Conservation (phyloP, 1,140 invertebrate species). For the Eufriesea mexicana region DNA sequence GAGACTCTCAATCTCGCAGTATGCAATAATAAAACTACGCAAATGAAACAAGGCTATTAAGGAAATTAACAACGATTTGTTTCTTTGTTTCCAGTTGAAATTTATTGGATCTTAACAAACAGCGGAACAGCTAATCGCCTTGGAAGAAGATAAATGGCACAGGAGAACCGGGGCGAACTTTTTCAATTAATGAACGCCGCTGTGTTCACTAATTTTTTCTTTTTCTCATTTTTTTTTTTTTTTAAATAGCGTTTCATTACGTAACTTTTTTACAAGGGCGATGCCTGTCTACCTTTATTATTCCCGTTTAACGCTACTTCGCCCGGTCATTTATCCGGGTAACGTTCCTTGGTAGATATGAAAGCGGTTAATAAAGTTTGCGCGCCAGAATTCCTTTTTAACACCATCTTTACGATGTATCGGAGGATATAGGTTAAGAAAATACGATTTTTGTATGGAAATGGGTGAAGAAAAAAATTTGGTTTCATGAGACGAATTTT, state of each 20-base stretch:
- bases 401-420: not conserved
- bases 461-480: not conserved
- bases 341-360: not conserved
- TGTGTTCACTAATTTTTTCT: not conserved
- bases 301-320: slow-evolving; percentile 14
- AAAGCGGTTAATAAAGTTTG: slow-evolving; percentile 24
- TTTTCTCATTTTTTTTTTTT: not conserved
- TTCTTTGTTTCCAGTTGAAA: not conserved
- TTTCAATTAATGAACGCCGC: slow-evolving; percentile 18
- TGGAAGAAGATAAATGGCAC: not conserved
- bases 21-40: not conserved
- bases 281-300: slow-evolving; percentile 21
- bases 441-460: too few species aligned
- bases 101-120: not conserved
- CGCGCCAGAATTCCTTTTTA: not conserved
- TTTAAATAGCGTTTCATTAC: slow-evolving; percentile 33
- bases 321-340: not conserved
- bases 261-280: slow-evolving; percentile 31
- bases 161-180: not conserved
- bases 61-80: not conserved
- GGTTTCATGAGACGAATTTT: not conserved
- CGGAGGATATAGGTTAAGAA: not conserved
- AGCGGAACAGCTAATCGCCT: not conserved
- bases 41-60: not conserved
- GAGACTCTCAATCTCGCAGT: too few species aligned